phyloP scores from a whole-genome alignment of 2,888 invertebrate genomes.

The Sinentomon sp. region DNA sequence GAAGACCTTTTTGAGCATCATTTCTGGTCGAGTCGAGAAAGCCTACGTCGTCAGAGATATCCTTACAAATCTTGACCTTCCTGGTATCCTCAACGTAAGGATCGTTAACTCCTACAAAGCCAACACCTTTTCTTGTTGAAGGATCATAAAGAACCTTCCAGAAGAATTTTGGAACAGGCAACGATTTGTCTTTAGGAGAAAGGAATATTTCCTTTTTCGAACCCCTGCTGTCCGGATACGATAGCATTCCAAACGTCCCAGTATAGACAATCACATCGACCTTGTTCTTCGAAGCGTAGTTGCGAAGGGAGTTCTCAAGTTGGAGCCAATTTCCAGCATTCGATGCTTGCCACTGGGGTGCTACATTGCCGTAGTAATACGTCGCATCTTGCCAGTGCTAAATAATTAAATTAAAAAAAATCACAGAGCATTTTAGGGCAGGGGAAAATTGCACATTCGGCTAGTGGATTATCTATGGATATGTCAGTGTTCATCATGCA shows the following conservation, averaged over 20 bases:
- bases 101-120: slow-evolving; percentile 33
- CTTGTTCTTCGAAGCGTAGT: slow-evolving; percentile 21
- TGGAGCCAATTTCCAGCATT: slow-evolving; percentile 18
- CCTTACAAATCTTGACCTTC: slow-evolving; percentile 24
- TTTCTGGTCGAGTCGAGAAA: slow-evolving; percentile 32
- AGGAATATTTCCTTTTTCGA: neutral
- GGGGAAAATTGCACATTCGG: too few relatives aligned
- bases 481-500: too few relatives aligned
- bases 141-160: slow-evolving; percentile 32
- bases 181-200: neutral
- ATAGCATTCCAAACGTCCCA: slow-evolving; percentile 28
- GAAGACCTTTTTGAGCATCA: slow-evolving; percentile 24
- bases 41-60: slow-evolving; percentile 22
- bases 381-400: slow-evolving; percentile 17
- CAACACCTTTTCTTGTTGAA: slow-evolving; percentile 25
- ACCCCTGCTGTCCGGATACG: neutral
- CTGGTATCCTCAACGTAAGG: slow-evolving; percentile 22
- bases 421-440: too few relatives aligned
- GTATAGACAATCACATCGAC: slow-evolving; percentile 24
- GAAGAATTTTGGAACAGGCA: slow-evolving; percentile 20
- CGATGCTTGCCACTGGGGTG: slow-evolving; percentile 17
- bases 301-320: slow-evolving; percentile 25
- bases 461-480: too few relatives aligned
- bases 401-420: too few relatives aligned
- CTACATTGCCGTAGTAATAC: slow-evolving; percentile 16